phyloP scores from a whole-genome alignment of 1,140 invertebrate species.

The Xylocopa sonorina region DNA sequence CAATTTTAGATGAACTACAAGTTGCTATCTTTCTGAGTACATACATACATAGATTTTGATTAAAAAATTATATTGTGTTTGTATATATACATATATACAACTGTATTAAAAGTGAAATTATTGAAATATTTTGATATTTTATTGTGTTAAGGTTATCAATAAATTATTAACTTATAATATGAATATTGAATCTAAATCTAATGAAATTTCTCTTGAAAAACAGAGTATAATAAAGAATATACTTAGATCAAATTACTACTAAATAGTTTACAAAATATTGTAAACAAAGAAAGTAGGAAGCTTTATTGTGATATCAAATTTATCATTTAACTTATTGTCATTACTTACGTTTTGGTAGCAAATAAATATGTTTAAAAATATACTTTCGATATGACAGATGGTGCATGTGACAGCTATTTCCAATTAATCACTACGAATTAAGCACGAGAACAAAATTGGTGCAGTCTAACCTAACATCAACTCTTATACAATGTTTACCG shows the following conservation, averaged over 20 bases:
- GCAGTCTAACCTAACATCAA: slow-evolving; percentile 35
- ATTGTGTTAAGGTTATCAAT: neutral
- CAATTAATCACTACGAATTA: slow-evolving; percentile 8
- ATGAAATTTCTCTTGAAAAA: neutral
- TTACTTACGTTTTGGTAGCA: slow-evolving; percentile 16
- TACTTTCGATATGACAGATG: neutral
- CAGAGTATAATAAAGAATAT: neutral
- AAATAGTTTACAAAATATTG: neutral
- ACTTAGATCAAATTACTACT: neutral
- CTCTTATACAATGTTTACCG: slow-evolving; percentile 26
- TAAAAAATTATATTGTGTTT: neutral
- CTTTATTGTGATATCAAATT: neutral
- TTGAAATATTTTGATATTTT: neutral
- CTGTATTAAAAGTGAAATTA: slow-evolving; percentile 1
- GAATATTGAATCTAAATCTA: neutral
- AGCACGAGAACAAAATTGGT: neutral
- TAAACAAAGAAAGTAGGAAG: slow-evolving; percentile 20
- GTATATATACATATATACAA: neutral
- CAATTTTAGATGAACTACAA: neutral
- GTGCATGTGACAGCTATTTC: neutral
- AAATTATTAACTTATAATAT: neutral
- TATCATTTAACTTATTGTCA: neutral
- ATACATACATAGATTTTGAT: neutral
- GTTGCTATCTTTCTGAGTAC: neutral
- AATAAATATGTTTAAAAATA: neutral